Evolutionary conservation across 2,113 vertebrate genomes (phyloP).

Genomic region (Pristiophorus japonicus): DNA sequence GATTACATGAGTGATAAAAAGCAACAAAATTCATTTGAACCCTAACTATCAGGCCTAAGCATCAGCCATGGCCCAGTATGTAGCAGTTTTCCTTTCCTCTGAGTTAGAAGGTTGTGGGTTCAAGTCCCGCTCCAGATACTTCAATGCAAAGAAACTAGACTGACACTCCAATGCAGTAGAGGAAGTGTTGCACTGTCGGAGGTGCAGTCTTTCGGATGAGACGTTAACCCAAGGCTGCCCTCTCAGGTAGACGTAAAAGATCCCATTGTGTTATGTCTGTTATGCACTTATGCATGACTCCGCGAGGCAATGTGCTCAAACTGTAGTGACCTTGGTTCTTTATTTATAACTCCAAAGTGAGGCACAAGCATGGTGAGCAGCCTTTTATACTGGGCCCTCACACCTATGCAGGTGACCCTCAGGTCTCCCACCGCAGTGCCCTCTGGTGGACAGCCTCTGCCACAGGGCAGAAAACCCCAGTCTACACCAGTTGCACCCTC

Average conservation of each 20-base stretch:
- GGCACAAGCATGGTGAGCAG: no score
- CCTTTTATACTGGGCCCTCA: no score
- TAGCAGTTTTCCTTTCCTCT: background rate
- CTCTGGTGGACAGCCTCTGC: no score
- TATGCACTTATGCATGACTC: no score
- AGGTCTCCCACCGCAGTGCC: no score
- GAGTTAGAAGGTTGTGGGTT: background rate
- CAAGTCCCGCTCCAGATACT: background rate
- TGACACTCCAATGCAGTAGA: background rate
- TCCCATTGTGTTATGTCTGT: no score
- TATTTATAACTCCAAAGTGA: no score
- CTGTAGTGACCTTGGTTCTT: no score
- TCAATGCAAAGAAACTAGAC: background rate
- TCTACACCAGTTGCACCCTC: no score
- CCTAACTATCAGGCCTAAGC: background rate
- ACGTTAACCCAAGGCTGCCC: background rate
- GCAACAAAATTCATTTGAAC: background rate
- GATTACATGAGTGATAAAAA: constrained; percentile 1
- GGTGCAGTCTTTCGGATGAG: background rate
- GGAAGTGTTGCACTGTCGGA: background rate
- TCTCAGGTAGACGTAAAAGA: background rate
- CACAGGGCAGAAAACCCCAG: no score
- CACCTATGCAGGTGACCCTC: no score
- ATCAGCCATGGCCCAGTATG: background rate
- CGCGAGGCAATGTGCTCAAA: no score